Percentiles rank a stretch among this genome's conserved stretches.
phyloP scores from a whole-genome alignment of 2,888 invertebrate species.

The Chrysopilus asiliformis region DNA sequence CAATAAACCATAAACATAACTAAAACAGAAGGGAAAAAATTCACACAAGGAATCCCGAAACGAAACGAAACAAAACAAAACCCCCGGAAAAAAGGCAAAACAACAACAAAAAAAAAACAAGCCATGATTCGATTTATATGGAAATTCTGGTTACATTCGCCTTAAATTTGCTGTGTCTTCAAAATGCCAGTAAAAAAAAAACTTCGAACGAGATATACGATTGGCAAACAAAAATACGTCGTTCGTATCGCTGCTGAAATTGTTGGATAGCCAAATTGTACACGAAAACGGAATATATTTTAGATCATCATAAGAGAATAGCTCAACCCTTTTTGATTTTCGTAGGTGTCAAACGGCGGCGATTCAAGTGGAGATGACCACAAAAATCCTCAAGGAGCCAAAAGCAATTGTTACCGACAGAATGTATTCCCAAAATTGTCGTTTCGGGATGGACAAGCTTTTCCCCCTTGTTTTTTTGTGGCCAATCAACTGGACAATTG shows the following conservation, averaged over 20 bases:
- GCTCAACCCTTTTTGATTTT: too few relatives aligned
- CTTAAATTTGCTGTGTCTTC: too few relatives aligned
- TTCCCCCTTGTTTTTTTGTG: too few relatives aligned
- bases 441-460: background rate
- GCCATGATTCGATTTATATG: slow-evolving; percentile 8
- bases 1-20: slow-evolving; percentile 32
- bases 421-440: slow-evolving; percentile 1
- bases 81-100: slow-evolving; percentile 2
- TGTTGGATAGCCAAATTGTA: too few relatives aligned
- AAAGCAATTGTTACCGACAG: background rate
- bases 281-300: too few relatives aligned
- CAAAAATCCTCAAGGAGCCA: background rate
- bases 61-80: background rate
- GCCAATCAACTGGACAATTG: slow-evolving; percentile 11
- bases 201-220: too few relatives aligned
- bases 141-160: slow-evolving; percentile 11
- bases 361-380: background rate
- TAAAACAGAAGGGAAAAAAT: too few relatives aligned
- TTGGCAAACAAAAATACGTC: too few relatives aligned
- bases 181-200: too few relatives aligned
- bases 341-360: slow-evolving; percentile 1
- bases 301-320: too few relatives aligned
- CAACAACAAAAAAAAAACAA: slow-evolving; percentile 3
- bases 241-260: too few relatives aligned
- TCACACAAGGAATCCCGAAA: too few relatives aligned